Evolutionary conservation across 2,113 vertebrate species (phyloP), one percentile per base, ranked within the genome.

Genomic region (Petaurus breviceps): DNA sequence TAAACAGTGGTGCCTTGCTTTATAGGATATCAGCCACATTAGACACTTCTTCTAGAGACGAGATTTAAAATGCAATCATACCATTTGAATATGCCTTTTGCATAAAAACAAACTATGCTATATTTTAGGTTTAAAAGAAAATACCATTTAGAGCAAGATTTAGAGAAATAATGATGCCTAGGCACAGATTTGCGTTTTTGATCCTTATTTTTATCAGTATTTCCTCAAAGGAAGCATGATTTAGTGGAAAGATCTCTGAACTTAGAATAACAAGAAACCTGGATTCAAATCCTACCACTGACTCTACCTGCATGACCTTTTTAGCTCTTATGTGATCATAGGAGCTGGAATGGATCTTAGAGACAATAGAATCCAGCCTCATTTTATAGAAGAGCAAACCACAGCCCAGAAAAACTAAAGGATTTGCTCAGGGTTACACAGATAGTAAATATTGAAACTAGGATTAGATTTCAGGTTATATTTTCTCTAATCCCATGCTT

Each of bases 131-230:
- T 92, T 92, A 90, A 95, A 93, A 51, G 92, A 49, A 92, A 91
- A 96, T 89, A 92, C 54, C 28, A 37, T 37, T 61, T 95, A 68
- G 93, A 97, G 57, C 92, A 96, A 96, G 96, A 94, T 84, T 95
- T 97, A 95, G 97, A 96, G 96, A 97, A 97, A 98, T 95, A 97
- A 97, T 97, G 95, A 97, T 97, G 97, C 95, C 98, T 97, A 98
- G 89, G 93, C 96, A 97, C 94, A 96, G 61, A 19, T 94, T 55
- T 46, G 51, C 51, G 61, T 55, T 92, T n/a, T 37, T 68, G 5
- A 68, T 68, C 14, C 37, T n/a, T 37, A 12, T 14, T 28, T 43
- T 46, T 46, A 28, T 92, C 53, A 61, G 4, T 22, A 77, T 96
- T 91, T 57, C 51, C 52, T 51, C 89, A 89, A 8, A 49, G 84